These are phyloP conservation scores for Psophia crepitans DNA, from an alignment of 2,113 vertebrate species.

Conservation along the genomic window DNA sequence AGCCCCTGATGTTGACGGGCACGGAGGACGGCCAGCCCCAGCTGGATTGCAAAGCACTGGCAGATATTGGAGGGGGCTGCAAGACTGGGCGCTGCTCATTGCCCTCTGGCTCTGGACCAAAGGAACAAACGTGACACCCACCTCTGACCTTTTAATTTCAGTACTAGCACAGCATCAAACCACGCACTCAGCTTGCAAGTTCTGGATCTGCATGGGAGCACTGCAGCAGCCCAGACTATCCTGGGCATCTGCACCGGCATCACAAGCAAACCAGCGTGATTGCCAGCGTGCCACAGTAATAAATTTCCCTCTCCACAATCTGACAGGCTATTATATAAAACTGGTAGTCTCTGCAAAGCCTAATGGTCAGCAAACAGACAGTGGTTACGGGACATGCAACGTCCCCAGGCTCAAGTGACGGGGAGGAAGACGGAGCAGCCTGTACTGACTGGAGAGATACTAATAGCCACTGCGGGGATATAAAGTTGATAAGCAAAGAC, in stretches of 20 bases:
- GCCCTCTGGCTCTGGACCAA: neutral
- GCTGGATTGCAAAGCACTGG: neutral
- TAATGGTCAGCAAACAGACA: neutral
- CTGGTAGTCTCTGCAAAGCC: neutral
- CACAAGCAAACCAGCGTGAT: neutral
- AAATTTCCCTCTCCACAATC: neutral
- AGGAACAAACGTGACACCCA: neutral
- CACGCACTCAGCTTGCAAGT: neutral
- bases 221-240: neutral
- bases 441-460: neutral
- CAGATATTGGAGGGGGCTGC: neutral
- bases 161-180: neutral
- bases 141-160: neutral
- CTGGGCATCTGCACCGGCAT: neutral
- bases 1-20: neutral
- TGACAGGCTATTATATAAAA: neutral
- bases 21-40: neutral
- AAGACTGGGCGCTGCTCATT: neutral
- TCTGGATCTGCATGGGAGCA: neutral
- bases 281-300: neutral
- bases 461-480: neutral
- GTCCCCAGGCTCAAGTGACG: neutral
- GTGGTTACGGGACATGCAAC: neutral
- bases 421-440: neutral
- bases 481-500: slow-evolving; percentile 15